phyloP scores from a whole-genome alignment of 2,888 invertebrate species.

The Hecatera dysodea region DNA sequence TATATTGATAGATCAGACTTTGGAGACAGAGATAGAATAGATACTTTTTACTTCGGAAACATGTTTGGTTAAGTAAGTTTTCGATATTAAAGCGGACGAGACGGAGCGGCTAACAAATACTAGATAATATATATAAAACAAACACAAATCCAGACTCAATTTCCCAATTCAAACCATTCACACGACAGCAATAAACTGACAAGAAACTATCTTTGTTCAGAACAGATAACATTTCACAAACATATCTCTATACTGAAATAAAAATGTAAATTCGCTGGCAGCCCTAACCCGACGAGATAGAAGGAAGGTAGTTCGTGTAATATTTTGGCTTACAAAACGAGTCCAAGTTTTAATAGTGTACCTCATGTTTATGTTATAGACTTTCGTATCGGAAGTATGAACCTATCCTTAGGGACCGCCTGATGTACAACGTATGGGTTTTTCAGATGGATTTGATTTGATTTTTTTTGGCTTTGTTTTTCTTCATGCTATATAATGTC shows the following conservation, averaged over 20 bases:
- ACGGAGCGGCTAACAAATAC: not conserved
- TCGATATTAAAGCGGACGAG: not conserved
- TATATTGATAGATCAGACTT: not conserved
- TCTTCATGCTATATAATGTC: too few relatives aligned
- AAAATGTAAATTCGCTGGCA: slow-evolving; percentile 86
- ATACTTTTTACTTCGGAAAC: not conserved
- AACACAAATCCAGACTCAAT: slow-evolving; percentile 20
- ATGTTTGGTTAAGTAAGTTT: not conserved
- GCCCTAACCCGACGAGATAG: slow-evolving; percentile 84
- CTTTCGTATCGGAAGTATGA: slow-evolving; percentile 78
- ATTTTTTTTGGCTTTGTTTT: too few relatives aligned
- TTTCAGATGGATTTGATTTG: slow-evolving; percentile 52
- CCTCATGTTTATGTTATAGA: slow-evolving; percentile 89
- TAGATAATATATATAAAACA: not conserved
- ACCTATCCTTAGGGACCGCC: slow-evolving; percentile 73
- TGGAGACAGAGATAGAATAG: not conserved
- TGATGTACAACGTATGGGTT: slow-evolving; percentile 65
- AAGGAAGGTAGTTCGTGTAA: slow-evolving; percentile 89
- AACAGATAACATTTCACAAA: slow-evolving; percentile 71
- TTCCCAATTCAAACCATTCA: slow-evolving; percentile 34
- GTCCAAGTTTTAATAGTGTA: slow-evolving; percentile 91
- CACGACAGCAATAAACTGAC: slow-evolving; percentile 61
- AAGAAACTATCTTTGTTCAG: slow-evolving; percentile 54
- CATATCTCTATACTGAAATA: slow-evolving; percentile 77
- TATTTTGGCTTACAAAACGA: slow-evolving; percentile 90